A percentile compares a stretch with the other conserved stretches of the same genome.
Conservation (phyloP, 2,113 vertebrate species). For the Callipepla squamata region DNA sequence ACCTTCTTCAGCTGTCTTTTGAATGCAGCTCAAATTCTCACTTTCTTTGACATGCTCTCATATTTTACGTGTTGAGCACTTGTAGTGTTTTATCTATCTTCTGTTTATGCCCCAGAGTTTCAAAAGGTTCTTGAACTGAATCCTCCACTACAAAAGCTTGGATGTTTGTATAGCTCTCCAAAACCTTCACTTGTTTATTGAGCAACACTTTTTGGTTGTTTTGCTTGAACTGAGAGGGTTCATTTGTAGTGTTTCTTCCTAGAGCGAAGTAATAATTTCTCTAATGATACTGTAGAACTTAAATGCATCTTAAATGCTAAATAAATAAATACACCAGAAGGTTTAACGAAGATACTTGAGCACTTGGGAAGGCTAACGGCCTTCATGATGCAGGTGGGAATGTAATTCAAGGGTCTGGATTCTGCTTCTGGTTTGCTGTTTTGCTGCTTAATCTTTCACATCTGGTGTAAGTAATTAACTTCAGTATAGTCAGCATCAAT, state of each 20-base stretch:
- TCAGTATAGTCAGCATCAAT: not conserved
- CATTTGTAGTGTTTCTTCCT: not conserved
- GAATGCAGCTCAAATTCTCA: not conserved
- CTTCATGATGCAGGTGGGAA: not conserved
- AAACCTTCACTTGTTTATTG: not conserved
- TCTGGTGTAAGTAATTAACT: not conserved
- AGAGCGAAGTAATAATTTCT: not conserved
- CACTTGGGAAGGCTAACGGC: not conserved
- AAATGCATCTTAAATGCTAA: not conserved
- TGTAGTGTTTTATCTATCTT: not conserved
- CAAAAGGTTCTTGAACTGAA: not conserved
- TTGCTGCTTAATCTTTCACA: not conserved
- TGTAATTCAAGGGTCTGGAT: not conserved
- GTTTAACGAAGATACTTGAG: not conserved
- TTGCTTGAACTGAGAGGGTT: not conserved
- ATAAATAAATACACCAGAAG: not conserved
- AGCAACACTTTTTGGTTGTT: not conserved
- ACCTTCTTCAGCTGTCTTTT: conserved; percentile 7
- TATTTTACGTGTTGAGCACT: not conserved
- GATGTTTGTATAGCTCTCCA: not conserved
- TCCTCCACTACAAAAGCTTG: not conserved
- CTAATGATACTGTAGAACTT: not conserved
- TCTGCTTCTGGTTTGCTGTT: not conserved
- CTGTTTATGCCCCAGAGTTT: not conserved
- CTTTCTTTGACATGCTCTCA: not conserved